Percentiles rank a stretch among this genome's conserved stretches.
Conservation (phyloP, 2,888 invertebrate genomes). For the Crepidodera aurea region DNA sequence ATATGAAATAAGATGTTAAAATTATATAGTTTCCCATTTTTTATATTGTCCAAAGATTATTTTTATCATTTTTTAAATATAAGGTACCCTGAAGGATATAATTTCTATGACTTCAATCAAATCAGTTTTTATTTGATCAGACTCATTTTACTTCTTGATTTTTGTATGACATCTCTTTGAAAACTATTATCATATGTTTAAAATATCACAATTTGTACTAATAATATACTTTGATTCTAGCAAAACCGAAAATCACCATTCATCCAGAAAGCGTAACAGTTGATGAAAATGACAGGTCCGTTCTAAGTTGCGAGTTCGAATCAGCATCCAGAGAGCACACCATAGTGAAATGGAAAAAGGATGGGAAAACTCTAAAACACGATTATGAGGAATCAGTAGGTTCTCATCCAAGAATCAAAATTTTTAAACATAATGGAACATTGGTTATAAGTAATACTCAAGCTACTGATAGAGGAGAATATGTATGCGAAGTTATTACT, state of each 20-base stretch:
- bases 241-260: conserved; percentile 66
- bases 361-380: conserved; percentile 65
- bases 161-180: no score
- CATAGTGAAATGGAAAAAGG: conserved; percentile 73
- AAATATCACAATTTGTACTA: no score
- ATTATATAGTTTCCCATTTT: no score
- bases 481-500: conserved; percentile 73
- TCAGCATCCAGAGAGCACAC: conserved; percentile 66
- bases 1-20: no score
- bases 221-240: conserved; percentile 63
- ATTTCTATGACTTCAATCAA: no score
- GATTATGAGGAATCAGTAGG: conserved; percentile 46
- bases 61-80: no score
- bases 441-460: conserved; percentile 64
- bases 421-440: conserved; percentile 63
- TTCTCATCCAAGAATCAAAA: conserved; percentile 55
- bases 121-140: no score
- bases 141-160: no score
- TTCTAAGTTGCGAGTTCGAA: conserved; percentile 70
- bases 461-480: conserved; percentile 70
- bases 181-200: no score
- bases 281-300: conserved; percentile 72
- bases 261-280: conserved; percentile 67
- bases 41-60: no score
- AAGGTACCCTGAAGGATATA: no score